A percentile compares a stretch with the other conserved stretches of the same genome.
Conservation (phyloP, 1,140 invertebrate genomes). For the Trachymyrmex cornetzi region DNA sequence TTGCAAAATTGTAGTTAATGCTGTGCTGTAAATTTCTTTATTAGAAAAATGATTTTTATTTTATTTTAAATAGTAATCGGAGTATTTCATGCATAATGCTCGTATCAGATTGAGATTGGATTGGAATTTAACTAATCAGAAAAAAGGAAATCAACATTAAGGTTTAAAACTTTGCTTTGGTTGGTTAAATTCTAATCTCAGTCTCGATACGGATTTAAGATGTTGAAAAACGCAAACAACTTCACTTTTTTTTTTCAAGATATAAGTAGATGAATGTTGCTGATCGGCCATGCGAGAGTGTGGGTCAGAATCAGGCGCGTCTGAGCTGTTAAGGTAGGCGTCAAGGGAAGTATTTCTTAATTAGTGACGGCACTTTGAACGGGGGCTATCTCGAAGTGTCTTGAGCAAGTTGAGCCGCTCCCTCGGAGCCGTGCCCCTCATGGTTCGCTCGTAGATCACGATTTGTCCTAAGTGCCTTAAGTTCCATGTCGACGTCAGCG, state of each 20-base stretch:
- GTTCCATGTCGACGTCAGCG: constrained; percentile 57
- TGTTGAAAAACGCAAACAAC: not conserved
- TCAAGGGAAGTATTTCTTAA: constrained; percentile 75
- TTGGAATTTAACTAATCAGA: too few relatives aligned
- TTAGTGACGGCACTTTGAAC: constrained; percentile 71
- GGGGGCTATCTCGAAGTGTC: constrained; percentile 42
- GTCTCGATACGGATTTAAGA: not conserved
- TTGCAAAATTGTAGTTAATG: not conserved
- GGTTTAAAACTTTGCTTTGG: too few relatives aligned
- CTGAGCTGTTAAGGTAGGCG: constrained; percentile 51
- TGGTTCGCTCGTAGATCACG: constrained; percentile 72
- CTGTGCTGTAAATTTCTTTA: not conserved
- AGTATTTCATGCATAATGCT: too few relatives aligned
- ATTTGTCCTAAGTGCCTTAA: constrained; percentile 72
- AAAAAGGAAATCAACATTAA: too few relatives aligned
- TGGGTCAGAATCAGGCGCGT: constrained; percentile 52
- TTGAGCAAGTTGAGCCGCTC: constrained; percentile 67
- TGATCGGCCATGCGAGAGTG: not conserved
- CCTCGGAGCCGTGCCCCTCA: constrained; percentile 69
- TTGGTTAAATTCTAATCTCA: too few relatives aligned
- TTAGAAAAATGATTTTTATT: not conserved
- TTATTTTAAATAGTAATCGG: not conserved
- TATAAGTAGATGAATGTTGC: constrained; percentile 35
- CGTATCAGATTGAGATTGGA: too few relatives aligned
- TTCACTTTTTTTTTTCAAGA: constrained; percentile 12